Base-by-base conservation (phyloP, 2,113 vertebrate species). In the Prionailurus bengalensis region DNA sequence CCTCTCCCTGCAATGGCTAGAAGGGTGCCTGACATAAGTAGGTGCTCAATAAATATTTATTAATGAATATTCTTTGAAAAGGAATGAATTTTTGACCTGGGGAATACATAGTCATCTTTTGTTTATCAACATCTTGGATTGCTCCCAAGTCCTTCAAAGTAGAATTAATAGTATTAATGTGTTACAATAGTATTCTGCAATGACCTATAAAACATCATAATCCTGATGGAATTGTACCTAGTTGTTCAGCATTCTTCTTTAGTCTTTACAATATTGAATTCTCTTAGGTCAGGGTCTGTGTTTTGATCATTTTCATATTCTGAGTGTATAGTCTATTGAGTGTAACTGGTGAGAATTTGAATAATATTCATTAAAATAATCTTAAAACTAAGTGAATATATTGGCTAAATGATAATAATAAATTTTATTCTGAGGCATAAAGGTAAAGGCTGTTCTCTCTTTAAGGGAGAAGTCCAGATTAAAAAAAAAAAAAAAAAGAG, bases 371-470 rank as follows among this genome's bases (percentile, higher is more conserved):
- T n/a, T 70, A 70, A 89, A 95, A 74, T 65, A 84, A 73, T 29
- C 0, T 11, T 65, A 78, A 87, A 86, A 36, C 68, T 71, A 87
- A 87, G 7, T 78, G 25, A 82, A 33, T 3, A 65, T 92, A 66
- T 51, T 88, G 31, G 9, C 23, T 91, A 53, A 85, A 80, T 76
- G 29, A 2, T 12, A 15, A 11, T 68, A 53, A 36, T 68, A 92
- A 55, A 92, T 95, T 96, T 96, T 96, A 68, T 78, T 74, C 36
- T 85, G 23, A 93, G 76, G 66, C 17, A 29, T 51, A 31, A 19
- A 86, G 39, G 23, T 80, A 70, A 90, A 82, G 42, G 13, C 85
- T 79, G 14, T 90, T 91, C 19, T 42, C 27, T 86, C 10, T 12
- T 79, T 68, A 65, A 82, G 39, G 53, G 14, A 82, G 27, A 55